Evolutionary conservation across 2,888 invertebrate species (phyloP).

Genomic region (Shargacucullia verbasci): DNA sequence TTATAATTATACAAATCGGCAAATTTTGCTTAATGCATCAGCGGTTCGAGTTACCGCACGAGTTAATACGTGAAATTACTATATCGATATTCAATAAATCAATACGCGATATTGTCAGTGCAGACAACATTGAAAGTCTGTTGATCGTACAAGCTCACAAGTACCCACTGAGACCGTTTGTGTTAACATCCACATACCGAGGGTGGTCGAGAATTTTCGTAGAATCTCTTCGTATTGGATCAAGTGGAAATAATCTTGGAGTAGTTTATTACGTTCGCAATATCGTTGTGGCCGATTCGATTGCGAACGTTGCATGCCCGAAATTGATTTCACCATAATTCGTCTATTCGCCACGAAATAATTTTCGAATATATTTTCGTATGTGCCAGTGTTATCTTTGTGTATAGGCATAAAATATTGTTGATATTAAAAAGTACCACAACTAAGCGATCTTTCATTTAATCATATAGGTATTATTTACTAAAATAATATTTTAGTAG

Average conservation of each 20-base stretch:
- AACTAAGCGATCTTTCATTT: no score
- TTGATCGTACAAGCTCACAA: constrained; percentile 16
- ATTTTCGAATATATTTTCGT: constrained; percentile 19
- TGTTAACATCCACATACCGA: constrained; percentile 48
- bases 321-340: constrained; percentile 75
- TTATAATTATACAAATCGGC: no score
- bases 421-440: no score
- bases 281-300: constrained; percentile 68
- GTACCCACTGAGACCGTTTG: constrained; percentile 27
- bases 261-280: constrained; percentile 80
- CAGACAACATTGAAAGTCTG: constrained; percentile 21
- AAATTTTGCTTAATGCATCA: no score
- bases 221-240: constrained; percentile 66
- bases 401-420: no score
- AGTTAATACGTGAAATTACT: no score
- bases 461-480: no score
- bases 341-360: constrained; percentile 47
- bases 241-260: constrained; percentile 75
- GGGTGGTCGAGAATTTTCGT: constrained; percentile 40
- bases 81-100: not conserved
- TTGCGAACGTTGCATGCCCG: constrained; percentile 60
- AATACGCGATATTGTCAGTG: constrained; percentile 16
- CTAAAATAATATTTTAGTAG: no score
- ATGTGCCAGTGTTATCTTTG: not conserved
- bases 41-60: no score